These are phyloP conservation scores for Deilephila porcellus DNA, from an alignment of 2,888 invertebrate species.

Conservation along the genomic window DNA sequence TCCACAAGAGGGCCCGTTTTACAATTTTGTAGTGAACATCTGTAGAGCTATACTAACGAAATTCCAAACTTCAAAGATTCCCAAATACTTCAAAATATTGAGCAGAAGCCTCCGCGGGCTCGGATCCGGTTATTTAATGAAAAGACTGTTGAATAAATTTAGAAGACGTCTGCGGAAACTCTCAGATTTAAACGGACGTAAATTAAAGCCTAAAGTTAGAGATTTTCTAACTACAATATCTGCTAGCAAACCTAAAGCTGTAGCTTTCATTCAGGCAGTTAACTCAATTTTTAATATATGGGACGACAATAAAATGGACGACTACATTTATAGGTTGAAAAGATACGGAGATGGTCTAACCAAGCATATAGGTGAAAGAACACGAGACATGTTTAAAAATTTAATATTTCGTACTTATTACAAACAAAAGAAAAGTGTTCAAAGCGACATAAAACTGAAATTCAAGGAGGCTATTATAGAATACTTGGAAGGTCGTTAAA, in stretches of 20 bases:
- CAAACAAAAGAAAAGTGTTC: conserved; percentile 44
- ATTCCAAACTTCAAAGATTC: conserved; percentile 47
- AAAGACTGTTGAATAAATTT: conserved; percentile 51
- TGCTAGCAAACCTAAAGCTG: conserved; percentile 49
- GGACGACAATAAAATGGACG: conserved; percentile 57
- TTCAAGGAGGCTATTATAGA: conserved; percentile 59
- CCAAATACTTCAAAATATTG: conserved; percentile 55
- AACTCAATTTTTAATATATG: conserved; percentile 56
- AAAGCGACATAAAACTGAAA: conserved; percentile 53
- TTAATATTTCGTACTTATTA: conserved; percentile 54
- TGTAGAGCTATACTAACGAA: conserved; percentile 55
- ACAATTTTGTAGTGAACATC: conserved; percentile 59
- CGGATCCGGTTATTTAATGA: conserved; percentile 51
- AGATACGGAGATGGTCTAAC: conserved; percentile 50
- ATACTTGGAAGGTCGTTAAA: conserved; percentile 48
- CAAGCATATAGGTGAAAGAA: conserved; percentile 51
- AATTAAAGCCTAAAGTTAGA: conserved; percentile 48
- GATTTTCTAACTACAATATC: conserved; percentile 52
- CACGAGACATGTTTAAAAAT: conserved; percentile 52
- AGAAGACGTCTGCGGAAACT: conserved; percentile 49
- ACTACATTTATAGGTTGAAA: conserved; percentile 61
- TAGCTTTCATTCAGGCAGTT: conserved; percentile 56
- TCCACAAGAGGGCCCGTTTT: conserved; percentile 58
- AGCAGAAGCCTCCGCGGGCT: conserved; percentile 51
- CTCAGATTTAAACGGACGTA: conserved; percentile 46